Base-by-base conservation (phyloP, 2,797 vertebrate species). In the Characodon lateralis region DNA sequence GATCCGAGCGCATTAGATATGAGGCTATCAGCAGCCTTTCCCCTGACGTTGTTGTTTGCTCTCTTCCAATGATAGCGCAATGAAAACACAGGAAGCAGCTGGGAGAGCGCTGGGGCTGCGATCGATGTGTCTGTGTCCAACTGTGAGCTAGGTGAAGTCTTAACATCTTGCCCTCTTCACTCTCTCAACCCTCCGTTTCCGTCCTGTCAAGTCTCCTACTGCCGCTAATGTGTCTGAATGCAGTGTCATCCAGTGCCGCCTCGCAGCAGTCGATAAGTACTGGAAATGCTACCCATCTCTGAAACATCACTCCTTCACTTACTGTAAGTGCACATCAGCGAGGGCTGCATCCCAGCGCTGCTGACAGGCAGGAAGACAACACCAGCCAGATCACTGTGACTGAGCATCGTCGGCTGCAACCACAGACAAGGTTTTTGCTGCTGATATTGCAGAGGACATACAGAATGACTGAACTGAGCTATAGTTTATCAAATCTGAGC, bases 261-360 rank as follows among this genome's bases (percentile, higher is more conserved):
- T 79, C 85, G 26, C 83, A 81, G 89, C 91, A 94, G 95, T 96
- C 95, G 89, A 95, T 96, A 95, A 93, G 88, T 89, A 86, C 91
- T 95, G 94, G 95, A 95, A 96, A 95, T 76, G 91, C 90, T 93
- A 95, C 93, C 95, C 94, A 93, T 95, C 94, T 92, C 88, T 94
- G 94, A 95, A 95, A 96, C 93, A 94, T 93, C 95, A 95, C 92
- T 94, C 95, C 93, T 91, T 94, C 92, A 92, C 91, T 96, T 96
- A 95, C 95, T 92, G 95, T 95, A 96, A 96, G 91, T 89, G 89
- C 65, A 90, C 90, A 91, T 93, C 92, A 93, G 73, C 74, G 80
- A 74, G 92, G 92, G 91, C 93, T 88, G 73, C 85, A 84, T 88
- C 88, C 85, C 83, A 71, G 51, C 87, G 71, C 80, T 91, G 91